Evolutionary conservation across 1,140 invertebrate species (phyloP).

Genomic region (Drosophila pandora): DNA sequence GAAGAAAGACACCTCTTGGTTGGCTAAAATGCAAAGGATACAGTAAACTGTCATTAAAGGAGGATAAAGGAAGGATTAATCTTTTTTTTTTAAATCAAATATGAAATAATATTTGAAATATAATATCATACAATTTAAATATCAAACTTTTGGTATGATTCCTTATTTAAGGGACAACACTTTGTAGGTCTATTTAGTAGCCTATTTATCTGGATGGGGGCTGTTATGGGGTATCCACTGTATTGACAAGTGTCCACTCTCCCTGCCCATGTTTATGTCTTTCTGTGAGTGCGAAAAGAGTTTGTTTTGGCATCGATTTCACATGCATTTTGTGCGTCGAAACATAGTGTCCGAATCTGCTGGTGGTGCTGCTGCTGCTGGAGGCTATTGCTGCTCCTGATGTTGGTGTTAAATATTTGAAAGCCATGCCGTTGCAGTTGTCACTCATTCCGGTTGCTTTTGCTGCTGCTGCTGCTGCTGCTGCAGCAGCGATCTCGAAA

Average conservation of each 20-base stretch:
- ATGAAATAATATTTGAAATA: too few relatives aligned
- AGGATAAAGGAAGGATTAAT: background rate
- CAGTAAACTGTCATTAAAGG: constrained; percentile 7
- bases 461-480: constrained; percentile 18
- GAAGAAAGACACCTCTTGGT: constrained; percentile 24
- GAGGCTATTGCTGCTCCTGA: background rate
- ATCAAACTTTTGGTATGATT: too few relatives aligned
- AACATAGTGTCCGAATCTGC: constrained; percentile 27
- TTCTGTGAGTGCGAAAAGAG: constrained; percentile 61
- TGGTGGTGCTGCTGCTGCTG: constrained; percentile 26
- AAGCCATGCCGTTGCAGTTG: constrained; percentile 75
- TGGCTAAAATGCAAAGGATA: constrained; percentile 24
- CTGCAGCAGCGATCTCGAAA: constrained; percentile 53
- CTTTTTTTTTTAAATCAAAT: too few relatives aligned
- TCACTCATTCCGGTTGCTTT: constrained; percentile 55
- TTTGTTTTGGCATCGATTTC: constrained; percentile 68
- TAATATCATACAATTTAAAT: too few relatives aligned
- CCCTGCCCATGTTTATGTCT: constrained; percentile 21
- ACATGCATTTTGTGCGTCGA: constrained; percentile 71
- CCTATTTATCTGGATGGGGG: background rate
- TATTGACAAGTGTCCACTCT: constrained; percentile 27
- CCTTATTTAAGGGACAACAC: too few relatives aligned
- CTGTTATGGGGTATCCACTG: constrained; percentile 12
- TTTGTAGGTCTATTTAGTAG: too few relatives aligned
- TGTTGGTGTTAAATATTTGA: constrained; percentile 73